Conservation (phyloP, 2,888 invertebrate genomes). For the Leptogaster cylindrica region DNA sequence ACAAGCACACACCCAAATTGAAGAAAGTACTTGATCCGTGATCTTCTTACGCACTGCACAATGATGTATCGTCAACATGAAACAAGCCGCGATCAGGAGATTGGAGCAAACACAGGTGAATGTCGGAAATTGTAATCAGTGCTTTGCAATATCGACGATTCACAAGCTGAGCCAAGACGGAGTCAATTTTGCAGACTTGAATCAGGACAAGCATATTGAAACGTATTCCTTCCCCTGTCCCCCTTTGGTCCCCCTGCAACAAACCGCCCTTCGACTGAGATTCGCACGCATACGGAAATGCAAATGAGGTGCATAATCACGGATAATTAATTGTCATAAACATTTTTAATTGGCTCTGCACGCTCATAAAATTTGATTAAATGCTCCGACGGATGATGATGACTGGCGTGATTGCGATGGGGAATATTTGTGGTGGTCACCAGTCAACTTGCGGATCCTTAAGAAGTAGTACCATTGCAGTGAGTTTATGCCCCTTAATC, state of each 20-base stretch:
- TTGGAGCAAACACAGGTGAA: constrained; percentile 4
- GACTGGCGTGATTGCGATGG: constrained; percentile 20
- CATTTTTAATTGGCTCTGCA: constrained; percentile 39
- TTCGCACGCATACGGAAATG: constrained; percentile 33
- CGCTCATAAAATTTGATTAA: constrained; percentile 42
- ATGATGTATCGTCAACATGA: too few relatives aligned
- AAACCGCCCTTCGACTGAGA: constrained; percentile 1
- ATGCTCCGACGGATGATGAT: constrained; percentile 31
- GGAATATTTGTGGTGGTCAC: constrained; percentile 1
- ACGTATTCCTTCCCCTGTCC: too few relatives aligned
- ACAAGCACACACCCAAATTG: not conserved
- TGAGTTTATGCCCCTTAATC: constrained; percentile 29
- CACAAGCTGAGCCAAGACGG: not conserved
- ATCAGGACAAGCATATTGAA: constrained; percentile 9
- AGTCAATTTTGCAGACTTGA: not conserved
- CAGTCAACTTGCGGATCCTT: not conserved
- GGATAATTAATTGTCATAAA: constrained; percentile 42
- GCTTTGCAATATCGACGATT: not conserved
- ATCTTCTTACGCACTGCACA: too few relatives aligned
- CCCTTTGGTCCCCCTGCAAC: too few relatives aligned
- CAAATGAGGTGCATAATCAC: constrained; percentile 41
- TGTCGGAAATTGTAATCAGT: constrained; percentile 18
- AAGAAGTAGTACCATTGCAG: not conserved
- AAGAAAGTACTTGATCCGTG: not conserved
- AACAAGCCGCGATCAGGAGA: not conserved